Conservation (phyloP, 2,113 vertebrate genomes). For the Pterocles gutturalis region DNA sequence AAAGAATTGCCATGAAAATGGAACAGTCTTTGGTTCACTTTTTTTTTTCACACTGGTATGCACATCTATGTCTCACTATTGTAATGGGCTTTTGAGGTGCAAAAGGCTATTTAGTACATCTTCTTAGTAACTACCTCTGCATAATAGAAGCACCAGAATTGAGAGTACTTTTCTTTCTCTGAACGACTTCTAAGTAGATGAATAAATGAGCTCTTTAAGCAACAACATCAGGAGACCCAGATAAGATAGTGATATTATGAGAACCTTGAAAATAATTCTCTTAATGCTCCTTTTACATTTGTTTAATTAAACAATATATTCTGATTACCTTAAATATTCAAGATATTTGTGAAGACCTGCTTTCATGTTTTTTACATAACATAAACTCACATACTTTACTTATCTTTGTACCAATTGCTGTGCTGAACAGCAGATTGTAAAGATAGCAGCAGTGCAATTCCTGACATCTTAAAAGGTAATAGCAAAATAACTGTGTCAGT, state of each 20-base stretch:
- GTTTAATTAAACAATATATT: neutral
- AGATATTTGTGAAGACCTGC: neutral
- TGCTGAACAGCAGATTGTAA: neutral
- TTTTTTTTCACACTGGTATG: neutral
- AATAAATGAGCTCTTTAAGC: slow-evolving; percentile 21
- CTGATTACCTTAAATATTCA: neutral
- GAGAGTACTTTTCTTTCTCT: slow-evolving; percentile 15
- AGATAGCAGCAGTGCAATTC: neutral
- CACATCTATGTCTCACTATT: neutral
- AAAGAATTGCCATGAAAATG: neutral
- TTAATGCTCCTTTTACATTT: neutral
- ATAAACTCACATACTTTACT: neutral
- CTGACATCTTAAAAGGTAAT: neutral
- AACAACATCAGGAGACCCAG: neutral
- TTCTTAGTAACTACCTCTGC: neutral
- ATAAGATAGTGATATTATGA: neutral
- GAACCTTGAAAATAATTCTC: neutral
- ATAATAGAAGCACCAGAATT: neutral
- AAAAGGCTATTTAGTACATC: slow-evolving; percentile 26
- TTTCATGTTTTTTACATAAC: neutral
- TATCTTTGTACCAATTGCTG: neutral
- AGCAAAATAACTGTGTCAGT: neutral
- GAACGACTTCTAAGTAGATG: neutral
- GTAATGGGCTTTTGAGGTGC: slow-evolving; percentile 7
- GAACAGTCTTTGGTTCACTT: neutral